Percentiles rank a stretch among this genome's conserved stretches.
Evolutionary conservation across 2,797 vertebrate species (phyloP).

Genomic region (Paguma larvata): DNA sequence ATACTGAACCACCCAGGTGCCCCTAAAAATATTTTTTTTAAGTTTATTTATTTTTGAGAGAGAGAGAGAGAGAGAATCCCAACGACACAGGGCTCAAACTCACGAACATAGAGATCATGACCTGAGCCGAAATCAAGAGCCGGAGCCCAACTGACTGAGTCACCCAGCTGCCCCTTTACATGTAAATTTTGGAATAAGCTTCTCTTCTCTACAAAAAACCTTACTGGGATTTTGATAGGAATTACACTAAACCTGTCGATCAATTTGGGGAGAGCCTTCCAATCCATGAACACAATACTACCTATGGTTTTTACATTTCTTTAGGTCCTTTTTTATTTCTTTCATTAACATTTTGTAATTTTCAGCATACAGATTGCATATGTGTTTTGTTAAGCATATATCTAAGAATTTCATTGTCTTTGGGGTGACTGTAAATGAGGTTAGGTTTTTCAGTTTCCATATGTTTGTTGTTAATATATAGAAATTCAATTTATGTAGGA

Average conservation of each 20-base stretch:
- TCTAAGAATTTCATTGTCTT: slow-evolving; percentile 38
- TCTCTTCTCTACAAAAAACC: not conserved
- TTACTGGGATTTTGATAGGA: not conserved
- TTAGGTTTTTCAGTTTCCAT: not conserved
- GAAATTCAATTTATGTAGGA: not conserved
- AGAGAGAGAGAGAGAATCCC: too few relatives aligned
- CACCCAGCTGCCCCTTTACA: not conserved
- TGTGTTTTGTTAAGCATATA: not conserved
- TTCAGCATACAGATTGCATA: not conserved
- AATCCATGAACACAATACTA: not conserved
- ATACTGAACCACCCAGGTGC: too few relatives aligned
- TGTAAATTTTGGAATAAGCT: slow-evolving; percentile 1
- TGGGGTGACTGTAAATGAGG: not conserved
- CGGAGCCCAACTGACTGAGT: too few relatives aligned
- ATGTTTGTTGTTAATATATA: not conserved
- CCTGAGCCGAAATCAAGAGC: too few relatives aligned
- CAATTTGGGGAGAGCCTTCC: not conserved
- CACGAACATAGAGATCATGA: too few relatives aligned
- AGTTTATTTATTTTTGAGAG: too few relatives aligned
- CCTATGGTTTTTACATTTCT: not conserved
- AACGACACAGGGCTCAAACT: too few relatives aligned
- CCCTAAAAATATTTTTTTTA: too few relatives aligned
- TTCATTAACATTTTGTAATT: slow-evolving; percentile 32
- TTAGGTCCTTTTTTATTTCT: not conserved
- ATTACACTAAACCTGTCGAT: not conserved